Percentiles rank a stretch among this genome's conserved stretches.
Conservation (phyloP, 2,797 vertebrate genomes). For the Pipistrellus kuhlii region DNA sequence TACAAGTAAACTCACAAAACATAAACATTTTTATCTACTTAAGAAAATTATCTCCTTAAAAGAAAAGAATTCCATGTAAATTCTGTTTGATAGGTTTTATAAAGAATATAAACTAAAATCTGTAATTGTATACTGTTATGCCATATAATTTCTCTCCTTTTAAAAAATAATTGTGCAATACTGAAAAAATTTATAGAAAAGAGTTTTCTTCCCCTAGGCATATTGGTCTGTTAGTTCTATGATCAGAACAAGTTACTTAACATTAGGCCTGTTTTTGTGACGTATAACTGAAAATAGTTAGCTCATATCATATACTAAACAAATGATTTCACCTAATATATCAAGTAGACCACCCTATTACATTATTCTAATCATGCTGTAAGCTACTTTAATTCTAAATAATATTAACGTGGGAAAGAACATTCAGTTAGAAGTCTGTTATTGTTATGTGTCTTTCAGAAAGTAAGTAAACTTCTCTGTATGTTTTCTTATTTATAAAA, state of each 20-base stretch:
- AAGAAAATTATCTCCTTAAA: not conserved
- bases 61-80: not conserved
- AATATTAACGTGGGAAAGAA: not conserved
- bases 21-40: not conserved
- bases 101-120: not conserved
- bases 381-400: not conserved
- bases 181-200: not conserved
- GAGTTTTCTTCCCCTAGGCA: not conserved
- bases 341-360: not conserved
- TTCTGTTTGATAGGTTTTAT: not conserved
- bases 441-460: not conserved
- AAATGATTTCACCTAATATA: not conserved
- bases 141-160: not conserved
- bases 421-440: not conserved
- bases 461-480: not conserved
- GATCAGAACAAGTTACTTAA: not conserved
- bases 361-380: not conserved
- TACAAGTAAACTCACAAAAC: not conserved
- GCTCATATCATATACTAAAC: not conserved
- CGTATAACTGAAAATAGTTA: not conserved
- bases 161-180: not conserved
- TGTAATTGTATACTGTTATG: not conserved
- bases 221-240: not conserved
- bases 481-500: not conserved
- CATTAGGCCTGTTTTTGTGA: not conserved